A percentile compares a stretch with the other conserved stretches of the same genome.
Conservation (phyloP, 1,140 invertebrate genomes). For the Pteromalus puparum region DNA sequence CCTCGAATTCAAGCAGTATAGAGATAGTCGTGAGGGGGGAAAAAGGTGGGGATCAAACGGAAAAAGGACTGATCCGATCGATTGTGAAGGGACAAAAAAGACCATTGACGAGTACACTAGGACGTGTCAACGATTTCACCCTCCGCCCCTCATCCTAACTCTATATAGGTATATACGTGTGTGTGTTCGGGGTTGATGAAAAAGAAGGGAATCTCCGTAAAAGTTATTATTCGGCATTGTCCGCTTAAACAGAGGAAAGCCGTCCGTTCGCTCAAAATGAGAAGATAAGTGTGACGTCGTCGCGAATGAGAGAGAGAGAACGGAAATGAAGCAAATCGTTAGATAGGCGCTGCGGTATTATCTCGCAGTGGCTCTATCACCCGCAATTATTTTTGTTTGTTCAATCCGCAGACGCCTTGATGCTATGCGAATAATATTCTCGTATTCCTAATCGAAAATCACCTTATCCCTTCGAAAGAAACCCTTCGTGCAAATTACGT, state of each 20-base stretch:
- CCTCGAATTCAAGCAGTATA: neutral
- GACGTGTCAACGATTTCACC: conserved; percentile 34
- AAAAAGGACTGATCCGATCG: conserved; percentile 47
- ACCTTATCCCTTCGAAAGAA: too few species aligned
- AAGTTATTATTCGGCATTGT: conserved; percentile 21
- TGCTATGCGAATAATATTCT: too few species aligned
- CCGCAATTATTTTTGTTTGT: neutral
- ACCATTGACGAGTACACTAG: conserved; percentile 30
- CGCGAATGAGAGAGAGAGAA: too few species aligned
- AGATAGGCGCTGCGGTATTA: conserved; percentile 66
- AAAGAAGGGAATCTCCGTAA: too few species aligned
- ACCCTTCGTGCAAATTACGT: neutral
- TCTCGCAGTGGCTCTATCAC: conserved; percentile 47
- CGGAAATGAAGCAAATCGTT: conserved; percentile 68
- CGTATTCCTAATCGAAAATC: too few species aligned
- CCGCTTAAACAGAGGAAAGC: neutral
- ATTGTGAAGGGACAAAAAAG: conserved; percentile 46
- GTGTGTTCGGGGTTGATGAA: neutral
- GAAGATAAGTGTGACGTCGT: neutral
- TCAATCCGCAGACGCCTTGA: neutral
- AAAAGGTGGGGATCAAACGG: conserved; percentile 18
- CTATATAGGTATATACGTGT: conserved; percentile 14
- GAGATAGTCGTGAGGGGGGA: neutral
- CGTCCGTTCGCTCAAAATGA: too few species aligned
- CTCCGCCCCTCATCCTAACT: neutral